Percentiles rank a stretch among this genome's conserved stretches.
phyloP scores from a whole-genome alignment of 2,888 invertebrate species.

The Lasioglossum villosulum region DNA sequence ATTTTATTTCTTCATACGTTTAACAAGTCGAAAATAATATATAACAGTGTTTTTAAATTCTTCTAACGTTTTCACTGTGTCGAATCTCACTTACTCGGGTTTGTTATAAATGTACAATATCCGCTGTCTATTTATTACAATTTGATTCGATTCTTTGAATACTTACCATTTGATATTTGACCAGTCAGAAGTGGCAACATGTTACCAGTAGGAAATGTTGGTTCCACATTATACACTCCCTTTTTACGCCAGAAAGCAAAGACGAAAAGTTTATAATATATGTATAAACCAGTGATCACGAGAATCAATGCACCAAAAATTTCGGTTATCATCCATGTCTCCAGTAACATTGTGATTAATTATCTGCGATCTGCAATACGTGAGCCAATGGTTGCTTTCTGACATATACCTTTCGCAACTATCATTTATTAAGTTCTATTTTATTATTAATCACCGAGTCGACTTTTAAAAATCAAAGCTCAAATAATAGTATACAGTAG shows the following conservation, averaged over 20 bases:
- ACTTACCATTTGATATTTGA: slow-evolving; percentile 67
- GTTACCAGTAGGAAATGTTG: slow-evolving; percentile 71
- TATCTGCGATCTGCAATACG: not conserved
- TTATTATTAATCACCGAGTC: not conserved
- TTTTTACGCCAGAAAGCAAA: slow-evolving; percentile 74
- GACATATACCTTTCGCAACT: not conserved
- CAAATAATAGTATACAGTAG: no score
- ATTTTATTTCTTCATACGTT: no score
- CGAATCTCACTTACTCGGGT: no score
- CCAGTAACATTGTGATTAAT: slow-evolving; percentile 9
- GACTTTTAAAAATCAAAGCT: not conserved
- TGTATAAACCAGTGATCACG: slow-evolving; percentile 57
- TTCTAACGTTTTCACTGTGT: no score
- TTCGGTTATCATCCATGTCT: not conserved
- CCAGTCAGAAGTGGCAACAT: slow-evolving; percentile 57
- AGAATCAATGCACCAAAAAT: slow-evolving; percentile 27
- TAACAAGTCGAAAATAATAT: no score
- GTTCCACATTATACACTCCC: slow-evolving; percentile 65
- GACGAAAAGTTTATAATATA: slow-evolving; percentile 71
- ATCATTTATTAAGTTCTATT: not conserved
- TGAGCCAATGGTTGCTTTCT: not conserved
- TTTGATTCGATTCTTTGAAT: not conserved
- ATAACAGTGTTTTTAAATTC: no score
- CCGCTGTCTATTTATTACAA: not conserved
- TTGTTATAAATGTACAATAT: no score